These are phyloP conservation scores for Dasypogon diadema DNA, from an alignment of 2,888 invertebrate species.

Conservation along the genomic window DNA sequence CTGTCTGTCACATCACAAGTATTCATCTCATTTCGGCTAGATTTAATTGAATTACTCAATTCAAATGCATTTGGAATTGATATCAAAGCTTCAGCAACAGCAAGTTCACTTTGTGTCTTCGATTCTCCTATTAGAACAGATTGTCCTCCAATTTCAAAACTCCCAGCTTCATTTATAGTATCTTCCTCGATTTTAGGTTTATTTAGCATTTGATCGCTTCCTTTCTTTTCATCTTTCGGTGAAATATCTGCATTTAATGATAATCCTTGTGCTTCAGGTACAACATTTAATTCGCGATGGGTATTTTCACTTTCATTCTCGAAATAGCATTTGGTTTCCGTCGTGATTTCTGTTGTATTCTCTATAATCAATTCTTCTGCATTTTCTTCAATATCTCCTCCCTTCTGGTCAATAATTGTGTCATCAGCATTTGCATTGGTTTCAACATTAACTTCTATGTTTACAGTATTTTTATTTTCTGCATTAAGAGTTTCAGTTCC, in stretches of 20 bases:
- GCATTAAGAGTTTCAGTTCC: no score
- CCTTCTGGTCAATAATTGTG: neutral
- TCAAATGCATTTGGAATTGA: constrained; percentile 57
- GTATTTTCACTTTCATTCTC: constrained; percentile 1
- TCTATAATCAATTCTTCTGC: neutral
- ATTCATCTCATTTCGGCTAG: no score
- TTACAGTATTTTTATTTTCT: no score
- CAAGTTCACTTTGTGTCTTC: constrained; percentile 52
- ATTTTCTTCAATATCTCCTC: neutral
- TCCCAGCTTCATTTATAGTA: neutral
- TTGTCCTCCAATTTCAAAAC: neutral
- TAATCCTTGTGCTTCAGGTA: neutral
- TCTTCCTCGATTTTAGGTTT: neutral
- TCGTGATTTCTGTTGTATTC: neutral
- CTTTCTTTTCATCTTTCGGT: neutral
- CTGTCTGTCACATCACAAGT: neutral
- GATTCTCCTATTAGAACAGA: neutral
- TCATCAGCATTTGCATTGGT: no score
- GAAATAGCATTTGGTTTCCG: neutral
- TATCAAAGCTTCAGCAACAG: constrained; percentile 58
- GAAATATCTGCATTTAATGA: neutral
- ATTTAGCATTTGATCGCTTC: neutral
- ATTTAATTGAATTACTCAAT: constrained; percentile 1
- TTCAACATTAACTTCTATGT: no score
- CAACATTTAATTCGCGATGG: neutral